Base-by-base conservation (phyloP, 2,888 invertebrate species). In the Folsomia manolachei region DNA sequence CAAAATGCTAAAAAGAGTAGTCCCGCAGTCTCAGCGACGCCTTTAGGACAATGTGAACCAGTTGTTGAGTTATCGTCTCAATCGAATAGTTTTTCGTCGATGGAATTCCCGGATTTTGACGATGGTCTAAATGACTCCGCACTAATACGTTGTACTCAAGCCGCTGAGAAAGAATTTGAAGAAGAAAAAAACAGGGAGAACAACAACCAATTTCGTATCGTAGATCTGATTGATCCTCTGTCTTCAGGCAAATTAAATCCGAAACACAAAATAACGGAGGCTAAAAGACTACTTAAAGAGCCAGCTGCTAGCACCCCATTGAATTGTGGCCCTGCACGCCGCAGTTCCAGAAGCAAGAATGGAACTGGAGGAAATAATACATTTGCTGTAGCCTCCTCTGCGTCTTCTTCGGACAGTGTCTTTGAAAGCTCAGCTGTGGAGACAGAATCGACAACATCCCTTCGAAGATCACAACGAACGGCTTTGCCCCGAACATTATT, bases 41-140 rank as follows among this genome's bases (percentile, higher is more conserved):
- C n/a, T n/a, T n/a, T n/a, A n/a, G n/a, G n/a, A n/a, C n/a, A n/a
- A n/a, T n/a, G n/a, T n/a, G n/a, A n/a, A n/a, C n/a, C n/a, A n/a
- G n/a, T n/a, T n/a, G n/a, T n/a, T n/a, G n/a, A n/a, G n/a, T n/a
- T n/a, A n/a, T n/a, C n/a, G n/a, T n/a, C n/a, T n/a, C n/a, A n/a
- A n/a, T 9, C 39, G 39, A 9, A 4, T 39, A 39, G 7, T 39
- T 39, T 7, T 64, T 25, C 64, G n/a, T n/a, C n/a, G n/a, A n/a
- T n/a, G n/a, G n/a, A n/a, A 9, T 64, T 64, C 26, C 64, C 64
- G 4, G 39, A 27, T 27, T 14, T 26, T 2, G 64, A 14, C 4
- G 64, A 64, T 19, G 63, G 25, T 25, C 39, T 64, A 2, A 64
- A 64, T 39, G 64, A 64, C n/a, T 64, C 64, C n/a, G 64, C 27